Base-by-base conservation (phyloP, 2,113 vertebrate genomes). In the Chroicocephalus ridibundus region DNA sequence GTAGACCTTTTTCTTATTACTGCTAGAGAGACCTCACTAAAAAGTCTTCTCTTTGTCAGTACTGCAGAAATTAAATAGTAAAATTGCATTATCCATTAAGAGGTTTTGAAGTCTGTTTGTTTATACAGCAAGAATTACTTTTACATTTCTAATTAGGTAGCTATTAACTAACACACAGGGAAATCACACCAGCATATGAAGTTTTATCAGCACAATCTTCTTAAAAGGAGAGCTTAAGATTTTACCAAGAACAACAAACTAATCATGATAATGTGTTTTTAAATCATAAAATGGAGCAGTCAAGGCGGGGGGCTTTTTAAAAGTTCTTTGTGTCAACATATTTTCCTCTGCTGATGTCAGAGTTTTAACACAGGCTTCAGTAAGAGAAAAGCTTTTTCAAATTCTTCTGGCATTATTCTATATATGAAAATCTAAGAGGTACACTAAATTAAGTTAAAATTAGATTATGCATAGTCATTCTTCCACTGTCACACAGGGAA, bases 91-190 rank as follows among this genome's bases (percentile, higher is more conserved):
- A 90, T 24, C 65, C 61, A 84, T 36, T 58, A 88, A 42, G 60
- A 84, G 58, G 18, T 20, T 72, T 79, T 84, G 66, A 61, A 34
- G 77, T 61, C 62, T 82, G 68, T 89, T 93, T 96, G 78, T 95
- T 95, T 95, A 91, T 70, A 90, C 38, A 91, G 78, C 8, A 6
- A 87, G 52, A 96, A 90, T 82, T 94, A 65, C 89, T 96, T 93
- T 79, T 76, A 82, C 74, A 90, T 85, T 90, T 95, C 70, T 90
- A 91, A 96, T 95, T 90, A 94, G 58, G 52, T 57, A 93, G 87
- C 49, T 94, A 86, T 94, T 94, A 95, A 93, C 57, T 93, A 94
- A 93, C 83, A 84, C 3, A 71, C 17, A 93, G 17, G 44, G 69
- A 46, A 96, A 94, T 85, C 78, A 84, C 70, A 93, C 24, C 49